Evolutionary conservation across 2,888 invertebrate species (phyloP).

Genomic region (Syrphus vitripennis): DNA sequence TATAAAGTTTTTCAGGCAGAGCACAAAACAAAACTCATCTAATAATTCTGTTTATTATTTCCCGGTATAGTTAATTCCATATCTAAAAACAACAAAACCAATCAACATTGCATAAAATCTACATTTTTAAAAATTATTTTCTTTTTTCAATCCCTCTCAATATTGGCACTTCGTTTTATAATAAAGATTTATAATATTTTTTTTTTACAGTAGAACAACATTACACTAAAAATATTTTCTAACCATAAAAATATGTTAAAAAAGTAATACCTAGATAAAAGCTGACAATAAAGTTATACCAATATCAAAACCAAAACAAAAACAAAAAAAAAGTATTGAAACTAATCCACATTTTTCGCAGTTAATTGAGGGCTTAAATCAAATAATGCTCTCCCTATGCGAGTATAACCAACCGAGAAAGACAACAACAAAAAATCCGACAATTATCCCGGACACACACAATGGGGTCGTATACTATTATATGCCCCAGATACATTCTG

Average conservation of each 20-base stretch:
- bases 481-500: not conserved
- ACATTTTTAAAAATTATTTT: no score
- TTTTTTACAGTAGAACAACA: not conserved
- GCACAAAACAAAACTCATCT: no score
- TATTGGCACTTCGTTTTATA: no score
- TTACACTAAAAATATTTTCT: not conserved
- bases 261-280: not conserved
- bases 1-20: no score
- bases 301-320: not conserved
- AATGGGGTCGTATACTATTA: not conserved
- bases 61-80: no score
- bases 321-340: not conserved
- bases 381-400: constrained; percentile 21
- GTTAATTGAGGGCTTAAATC: constrained; percentile 50
- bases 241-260: not conserved
- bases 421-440: not conserved
- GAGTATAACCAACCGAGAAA: constrained; percentile 4
- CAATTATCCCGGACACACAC: constrained; percentile 22
- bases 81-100: no score
- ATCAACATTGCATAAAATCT: no score
- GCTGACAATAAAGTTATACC: not conserved
- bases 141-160: no score
- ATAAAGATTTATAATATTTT: not conserved
- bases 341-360: constrained; percentile 39
- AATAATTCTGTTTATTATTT: no score